Evolutionary conservation across 2,113 vertebrate genomes (phyloP), one percentile per base, ranked within the genome.

Genomic region (Globicephala melas): DNA sequence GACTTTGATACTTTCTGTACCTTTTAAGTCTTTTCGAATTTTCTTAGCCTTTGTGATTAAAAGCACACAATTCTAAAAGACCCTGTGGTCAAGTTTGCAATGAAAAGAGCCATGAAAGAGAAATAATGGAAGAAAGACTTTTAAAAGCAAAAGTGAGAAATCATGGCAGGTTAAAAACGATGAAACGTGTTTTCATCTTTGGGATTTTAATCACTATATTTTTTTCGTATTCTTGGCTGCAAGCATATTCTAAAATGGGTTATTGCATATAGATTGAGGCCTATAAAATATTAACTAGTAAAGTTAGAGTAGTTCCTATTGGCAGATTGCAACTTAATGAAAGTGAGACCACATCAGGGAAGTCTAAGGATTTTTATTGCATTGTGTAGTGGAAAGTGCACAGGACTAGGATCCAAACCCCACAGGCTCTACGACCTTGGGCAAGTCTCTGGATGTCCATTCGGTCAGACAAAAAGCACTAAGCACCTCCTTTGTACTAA

Each of bases 21-120:
- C 33, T 97, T 95, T 96, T 95, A 91, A 94, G 31, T 41, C 31
- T 87, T 80, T 74, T 86, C 15, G n/a, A 91, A 89, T 79, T 77
- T 77, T 93, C 47, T 89, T 89, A 12, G 38, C 5, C 36, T 83
- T 79, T 94, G 15, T 95, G 83, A 92, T 96, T 71, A 91, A 96
- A 93, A 41, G 26, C 18, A 93, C 50, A 67, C 28, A 70, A 71
- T 94, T 96, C 76, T 95, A 80, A 96, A 97, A 74, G 41, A 70
- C 23, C 8, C 50, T 33, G 12, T 86, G 18, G 68, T 79, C 73
- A 26, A 33, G 9, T 92, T 44, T 94, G 36, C 89, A 89, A 73
- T 85, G 63, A 90, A 92, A 87, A 93, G 50, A 93, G 6, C 12
- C 76, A 85, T 55, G 44, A 79, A 88, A 79, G 8, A 93, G 28